Conservation (phyloP, 2,797 vertebrate genomes). For the Catamblyrhynchus diadema region DNA sequence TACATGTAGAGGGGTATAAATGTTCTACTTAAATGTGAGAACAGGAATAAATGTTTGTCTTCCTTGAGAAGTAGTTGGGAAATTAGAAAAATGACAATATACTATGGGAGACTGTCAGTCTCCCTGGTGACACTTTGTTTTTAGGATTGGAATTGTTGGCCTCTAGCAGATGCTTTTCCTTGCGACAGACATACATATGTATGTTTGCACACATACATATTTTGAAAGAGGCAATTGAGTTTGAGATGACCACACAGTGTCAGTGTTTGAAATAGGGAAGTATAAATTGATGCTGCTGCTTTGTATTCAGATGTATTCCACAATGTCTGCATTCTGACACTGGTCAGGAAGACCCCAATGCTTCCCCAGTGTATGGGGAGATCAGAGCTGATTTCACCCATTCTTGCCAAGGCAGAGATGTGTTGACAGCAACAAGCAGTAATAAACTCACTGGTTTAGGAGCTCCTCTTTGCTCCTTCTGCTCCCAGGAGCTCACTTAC, state of each 20-base stretch:
- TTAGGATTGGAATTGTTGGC: background rate
- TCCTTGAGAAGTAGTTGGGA: background rate
- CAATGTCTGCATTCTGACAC: background rate
- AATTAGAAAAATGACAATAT: background rate
- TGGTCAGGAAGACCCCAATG: background rate
- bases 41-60: background rate
- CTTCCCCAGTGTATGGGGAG: fast-evolving
- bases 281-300: background rate
- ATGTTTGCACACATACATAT: background rate
- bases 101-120: background rate
- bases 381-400: background rate
- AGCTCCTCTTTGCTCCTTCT: background rate
- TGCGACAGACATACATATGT: background rate
- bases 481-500: background rate
- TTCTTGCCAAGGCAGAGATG: background rate
- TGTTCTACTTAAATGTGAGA: background rate
- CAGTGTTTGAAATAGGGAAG: background rate
- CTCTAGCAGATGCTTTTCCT: background rate
- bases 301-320: background rate
- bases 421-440: background rate
- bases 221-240: background rate
- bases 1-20: background rate
- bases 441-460: background rate
- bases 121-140: background rate
- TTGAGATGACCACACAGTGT: background rate